phyloP scores from a whole-genome alignment of 64 coral and sea anemone genomes.

The Pocillopora verrucosa region DNA sequence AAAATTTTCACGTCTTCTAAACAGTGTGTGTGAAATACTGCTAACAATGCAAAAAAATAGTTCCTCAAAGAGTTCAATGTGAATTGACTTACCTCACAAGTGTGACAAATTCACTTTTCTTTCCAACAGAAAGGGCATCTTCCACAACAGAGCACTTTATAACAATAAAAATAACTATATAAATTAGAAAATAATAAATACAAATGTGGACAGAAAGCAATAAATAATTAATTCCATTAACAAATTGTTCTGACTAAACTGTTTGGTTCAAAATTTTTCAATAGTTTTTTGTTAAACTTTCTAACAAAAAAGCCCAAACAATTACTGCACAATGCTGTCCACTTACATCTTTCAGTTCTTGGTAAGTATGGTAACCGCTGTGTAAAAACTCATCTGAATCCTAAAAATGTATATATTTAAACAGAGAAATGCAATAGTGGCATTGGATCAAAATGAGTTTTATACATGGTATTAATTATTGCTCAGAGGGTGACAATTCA shows the following conservation, averaged over 20 bases:
- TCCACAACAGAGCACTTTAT: neutral
- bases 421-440: neutral
- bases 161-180: neutral
- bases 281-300: neutral
- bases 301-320: neutral
- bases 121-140: constrained; percentile 4
- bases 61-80: neutral
- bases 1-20: neutral
- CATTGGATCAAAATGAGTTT: neutral
- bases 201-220: neutral
- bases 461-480: too few species aligned
- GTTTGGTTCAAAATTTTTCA: too few species aligned
- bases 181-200: neutral
- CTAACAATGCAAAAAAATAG: neutral
- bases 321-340: too few species aligned
- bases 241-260: too few species aligned
- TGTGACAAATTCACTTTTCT: constrained; percentile 24
- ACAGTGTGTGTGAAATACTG: neutral
- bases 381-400: constrained; percentile 17
- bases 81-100: neutral
- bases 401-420: neutral
- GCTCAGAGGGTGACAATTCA: neutral
- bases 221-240: neutral
- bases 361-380: neutral
- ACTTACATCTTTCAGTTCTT: constrained; percentile 21